Base-by-base conservation (phyloP, 2,888 invertebrate genomes). In the Muschampia plurimacula region DNA sequence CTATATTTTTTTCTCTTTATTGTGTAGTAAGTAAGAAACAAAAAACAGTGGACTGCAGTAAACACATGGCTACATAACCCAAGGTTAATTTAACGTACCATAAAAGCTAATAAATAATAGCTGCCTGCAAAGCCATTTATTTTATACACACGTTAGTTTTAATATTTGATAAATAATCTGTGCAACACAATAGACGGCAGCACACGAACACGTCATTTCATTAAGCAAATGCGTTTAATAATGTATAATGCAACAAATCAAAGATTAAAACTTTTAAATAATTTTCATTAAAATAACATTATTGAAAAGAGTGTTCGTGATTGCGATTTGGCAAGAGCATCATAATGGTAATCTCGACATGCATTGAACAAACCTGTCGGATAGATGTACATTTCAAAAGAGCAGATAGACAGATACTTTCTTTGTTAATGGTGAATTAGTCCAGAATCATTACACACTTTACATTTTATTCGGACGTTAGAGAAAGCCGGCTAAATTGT, bases 41-140 rank as follows among this genome's bases (percentile, higher is more conserved):
- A 49, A 41, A n/a, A 49, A 10, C 10, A 60, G n/a, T 2, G 49
- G 22, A 64, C 63, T 64, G 63, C 64, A 64, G 44, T 12, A 44
- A 63, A 63, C 62, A 44, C 62, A 63, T 64, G 10, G 2, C 8
- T 52, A 15, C 8, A 52, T 15, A 52, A 15, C 15, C 15, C 52
- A 64, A 65, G 65, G 66, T 15, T 39, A 66, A 66, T 36, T 60
- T 13, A 55, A 36, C 36, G 46, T 39, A 55, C 66, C 12, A 55
- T 36, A 68, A 46, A 60, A 22, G 46, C 22, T n/a, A 62, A 68
- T 36, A 49, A 49, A n/a, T 62, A 68, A 57, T 68, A 46, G 41
- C 28, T 46, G 46, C 41, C 46, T 49, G 3, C 59, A 69, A 39
- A 52, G 22, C 36, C 12, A 32, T 44, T 39, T 52, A 62, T 69